These are phyloP conservation scores for Carpatolechia fugitivella DNA, from an alignment of 2,888 invertebrate genomes.

Conservation along the genomic window DNA sequence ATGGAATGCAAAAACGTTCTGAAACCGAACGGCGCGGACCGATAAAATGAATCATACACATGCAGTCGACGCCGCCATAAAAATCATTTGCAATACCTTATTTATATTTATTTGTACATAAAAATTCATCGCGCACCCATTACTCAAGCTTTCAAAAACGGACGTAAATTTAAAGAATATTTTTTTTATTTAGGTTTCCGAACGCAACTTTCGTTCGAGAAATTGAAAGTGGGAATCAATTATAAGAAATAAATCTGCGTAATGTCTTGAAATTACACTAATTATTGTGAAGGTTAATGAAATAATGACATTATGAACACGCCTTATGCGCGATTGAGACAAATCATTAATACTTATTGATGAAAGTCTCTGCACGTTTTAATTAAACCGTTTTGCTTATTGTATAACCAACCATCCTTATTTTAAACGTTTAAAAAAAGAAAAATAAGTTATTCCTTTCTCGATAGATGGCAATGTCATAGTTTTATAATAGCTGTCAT, in stretches of 20 bases:
- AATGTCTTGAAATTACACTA: neutral
- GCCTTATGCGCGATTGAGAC: neutral
- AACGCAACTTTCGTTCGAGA: neutral
- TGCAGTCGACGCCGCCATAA: conserved; percentile 12
- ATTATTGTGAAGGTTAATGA: neutral
- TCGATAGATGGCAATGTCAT: too few relatives aligned
- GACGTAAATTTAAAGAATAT: neutral
- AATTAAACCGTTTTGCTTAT: neutral
- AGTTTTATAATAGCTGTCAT: too few relatives aligned
- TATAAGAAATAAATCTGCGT: conserved; percentile 2
- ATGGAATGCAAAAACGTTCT: conserved; percentile 45
- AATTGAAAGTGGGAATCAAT: neutral
- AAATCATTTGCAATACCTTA: conserved; percentile 14
- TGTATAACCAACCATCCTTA: neutral
- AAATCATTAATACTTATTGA: neutral
- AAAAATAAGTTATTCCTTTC: too few relatives aligned
- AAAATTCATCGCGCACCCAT: conserved; percentile 14
- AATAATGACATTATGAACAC: neutral
- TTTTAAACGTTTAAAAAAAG: too few relatives aligned
- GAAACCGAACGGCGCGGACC: conserved; percentile 41
- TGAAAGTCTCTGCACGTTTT: neutral
- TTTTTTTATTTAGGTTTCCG: neutral
- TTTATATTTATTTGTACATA: conserved; percentile 7
- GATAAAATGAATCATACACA: conserved; percentile 3
- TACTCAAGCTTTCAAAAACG: conserved; percentile 9